phyloP scores from a whole-genome alignment of 2,797 vertebrate species.

The Erethizon dorsatum region DNA sequence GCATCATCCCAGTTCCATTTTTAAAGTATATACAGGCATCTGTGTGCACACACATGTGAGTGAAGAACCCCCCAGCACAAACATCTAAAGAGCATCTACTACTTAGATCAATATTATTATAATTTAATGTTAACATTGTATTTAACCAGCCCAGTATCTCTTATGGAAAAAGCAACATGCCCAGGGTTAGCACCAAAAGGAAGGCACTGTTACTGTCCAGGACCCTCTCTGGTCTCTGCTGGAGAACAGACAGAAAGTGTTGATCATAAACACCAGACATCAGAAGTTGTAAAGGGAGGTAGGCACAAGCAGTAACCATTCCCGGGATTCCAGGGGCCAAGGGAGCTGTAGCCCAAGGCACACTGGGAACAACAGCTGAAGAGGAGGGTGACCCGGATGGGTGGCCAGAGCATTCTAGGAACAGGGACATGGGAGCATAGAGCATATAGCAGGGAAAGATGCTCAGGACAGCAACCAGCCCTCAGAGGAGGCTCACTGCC shows the following conservation, averaged over 20 bases:
- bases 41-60: not conserved
- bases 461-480: not conserved
- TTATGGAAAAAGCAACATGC: not conserved
- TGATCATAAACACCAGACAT: not conserved
- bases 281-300: not conserved
- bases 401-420: not conserved
- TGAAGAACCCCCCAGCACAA: not conserved
- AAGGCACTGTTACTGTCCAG: not conserved
- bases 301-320: not conserved
- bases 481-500: not conserved
- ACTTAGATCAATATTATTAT: slow-evolving; percentile 34
- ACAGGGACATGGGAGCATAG: not conserved
- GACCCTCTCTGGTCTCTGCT: not conserved
- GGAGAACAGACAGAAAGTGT: slow-evolving; percentile 22
- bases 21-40: not conserved
- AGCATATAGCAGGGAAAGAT: not conserved
- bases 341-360: not conserved
- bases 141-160: not conserved
- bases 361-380: not conserved
- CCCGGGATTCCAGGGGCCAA: not conserved
- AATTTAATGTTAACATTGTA: slow-evolving; percentile 41
- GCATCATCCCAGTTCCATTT: slow-evolving; percentile 25
- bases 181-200: not conserved
- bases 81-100: slow-evolving; percentile 11
- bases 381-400: not conserved